Base-by-base conservation (phyloP, 2,888 invertebrate genomes). In the Antitype chi region DNA sequence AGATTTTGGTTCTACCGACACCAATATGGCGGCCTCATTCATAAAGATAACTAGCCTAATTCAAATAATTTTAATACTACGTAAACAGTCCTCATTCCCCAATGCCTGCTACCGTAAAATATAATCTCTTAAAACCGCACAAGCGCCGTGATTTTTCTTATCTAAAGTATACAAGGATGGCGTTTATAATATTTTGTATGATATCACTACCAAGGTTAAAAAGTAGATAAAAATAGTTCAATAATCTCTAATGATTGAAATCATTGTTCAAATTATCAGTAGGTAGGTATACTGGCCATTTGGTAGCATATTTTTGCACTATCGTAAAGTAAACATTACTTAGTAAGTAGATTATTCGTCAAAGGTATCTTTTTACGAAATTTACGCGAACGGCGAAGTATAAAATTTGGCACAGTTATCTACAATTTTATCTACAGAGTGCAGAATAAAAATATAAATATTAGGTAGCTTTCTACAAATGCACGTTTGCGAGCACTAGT, bases 91-190 rank as follows among this genome's bases (percentile, higher is more conserved):
- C 49, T 70, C 55, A 76, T 76, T 66, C 55, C 38, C 55, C 28
- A 77, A 70, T 52, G 43, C 67, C 67, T 43, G 55, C 80, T 78
- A 78, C 80, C 67, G 60, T 82, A 23, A 66, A 77, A 62, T 52
- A 1, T 67, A 38, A 83, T 83, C 70, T 77, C 53, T 43, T 71
- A 53, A 68, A 63, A 59, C 47, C 43, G 64, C 43, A 4, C 47
- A 25, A 69, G 32, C 20, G 8, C 47, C 32, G 82, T 82, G 77
- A 85, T 57, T 85, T 85, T 64, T 57, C 59, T 85, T 85, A 83
- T 83, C 82, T 11, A 32, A 57, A 68, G n/a, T 20, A 47, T 6
- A 76, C 81, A 81, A 81, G 68, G 70, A 70, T 72, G 38, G 13
- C 59, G 15, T 77, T 66, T 55, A 64, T 60, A 25, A 60, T 66